Conservation (phyloP, 2,797 vertebrate species). For the Synaphobranchus kaupii region DNA sequence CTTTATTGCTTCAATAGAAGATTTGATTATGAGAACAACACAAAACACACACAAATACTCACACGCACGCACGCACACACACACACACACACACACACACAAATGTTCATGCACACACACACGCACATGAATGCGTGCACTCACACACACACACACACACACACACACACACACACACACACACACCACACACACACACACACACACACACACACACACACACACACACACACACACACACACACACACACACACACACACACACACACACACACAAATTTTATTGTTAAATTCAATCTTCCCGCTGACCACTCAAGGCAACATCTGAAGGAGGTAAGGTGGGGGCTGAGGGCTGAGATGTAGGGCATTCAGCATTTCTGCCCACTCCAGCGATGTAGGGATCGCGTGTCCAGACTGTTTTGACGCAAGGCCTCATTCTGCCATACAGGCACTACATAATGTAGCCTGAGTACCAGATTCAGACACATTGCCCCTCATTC, state of each 20-base stretch:
- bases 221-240: too few species aligned
- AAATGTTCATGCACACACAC: not conserved
- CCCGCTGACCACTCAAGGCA: not conserved
- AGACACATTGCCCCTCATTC: not conserved
- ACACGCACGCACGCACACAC: not conserved
- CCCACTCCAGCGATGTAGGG: not conserved
- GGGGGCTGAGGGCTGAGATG: constrained; percentile 1
- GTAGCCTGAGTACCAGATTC: not conserved
- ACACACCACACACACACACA: not conserved
- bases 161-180: not conserved
- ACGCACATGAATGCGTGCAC: not conserved
- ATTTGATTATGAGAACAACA: not conserved
- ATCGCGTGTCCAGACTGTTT: not conserved
- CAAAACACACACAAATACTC: not conserved
- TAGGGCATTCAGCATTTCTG: not conserved
- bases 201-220: not conserved
- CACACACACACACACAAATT: not conserved
- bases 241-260: not conserved
- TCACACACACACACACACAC: too few species aligned
- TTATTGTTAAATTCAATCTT: constrained; percentile 9
- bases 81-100: not conserved
- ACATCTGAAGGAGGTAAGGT: not conserved
- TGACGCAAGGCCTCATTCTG: not conserved
- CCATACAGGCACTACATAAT: not conserved
- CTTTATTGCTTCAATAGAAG: constrained; percentile 17